phyloP scores from a whole-genome alignment of 2,888 invertebrate species.

The Ashinkailepas kermadecensis region DNA sequence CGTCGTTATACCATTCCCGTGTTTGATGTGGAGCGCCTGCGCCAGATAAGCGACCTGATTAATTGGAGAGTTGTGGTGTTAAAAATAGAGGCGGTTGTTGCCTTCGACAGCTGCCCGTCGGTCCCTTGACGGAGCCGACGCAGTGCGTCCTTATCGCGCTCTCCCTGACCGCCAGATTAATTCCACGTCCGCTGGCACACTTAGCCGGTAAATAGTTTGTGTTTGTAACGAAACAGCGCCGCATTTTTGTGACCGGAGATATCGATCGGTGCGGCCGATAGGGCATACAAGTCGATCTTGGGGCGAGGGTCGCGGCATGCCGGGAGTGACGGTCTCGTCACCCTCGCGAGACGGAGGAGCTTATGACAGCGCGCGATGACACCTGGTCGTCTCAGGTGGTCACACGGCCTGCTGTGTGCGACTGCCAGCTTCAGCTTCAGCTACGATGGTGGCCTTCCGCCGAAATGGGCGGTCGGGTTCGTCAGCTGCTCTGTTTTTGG shows the following conservation, averaged over 20 bases:
- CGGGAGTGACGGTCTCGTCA: neutral
- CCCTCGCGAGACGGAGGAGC: neutral
- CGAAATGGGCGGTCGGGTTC: no score
- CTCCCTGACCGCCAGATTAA: neutral
- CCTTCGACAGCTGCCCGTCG: neutral
- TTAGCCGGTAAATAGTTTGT: constrained; percentile 21
- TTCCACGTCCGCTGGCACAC: constrained; percentile 9
- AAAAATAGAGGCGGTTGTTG: neutral
- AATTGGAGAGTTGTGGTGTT: neutral
- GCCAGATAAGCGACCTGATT: neutral
- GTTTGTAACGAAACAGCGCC: constrained; percentile 14
- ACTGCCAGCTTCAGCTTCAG: no score
- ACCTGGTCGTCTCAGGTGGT: no score
- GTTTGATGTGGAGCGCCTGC: neutral
- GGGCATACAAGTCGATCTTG: neutral
- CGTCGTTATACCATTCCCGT: neutral
- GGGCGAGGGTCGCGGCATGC: neutral
- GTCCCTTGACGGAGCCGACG: neutral
- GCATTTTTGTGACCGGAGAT: neutral
- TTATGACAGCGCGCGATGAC: neutral
- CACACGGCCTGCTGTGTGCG: no score
- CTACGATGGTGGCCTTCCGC: no score
- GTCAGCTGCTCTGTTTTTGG: no score
- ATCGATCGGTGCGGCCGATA: neutral
- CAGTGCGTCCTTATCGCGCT: neutral